Percentiles rank a stretch among this genome's conserved stretches.
Conservation (phyloP, 1,140 invertebrate species). For the Probaryconus sp. region DNA sequence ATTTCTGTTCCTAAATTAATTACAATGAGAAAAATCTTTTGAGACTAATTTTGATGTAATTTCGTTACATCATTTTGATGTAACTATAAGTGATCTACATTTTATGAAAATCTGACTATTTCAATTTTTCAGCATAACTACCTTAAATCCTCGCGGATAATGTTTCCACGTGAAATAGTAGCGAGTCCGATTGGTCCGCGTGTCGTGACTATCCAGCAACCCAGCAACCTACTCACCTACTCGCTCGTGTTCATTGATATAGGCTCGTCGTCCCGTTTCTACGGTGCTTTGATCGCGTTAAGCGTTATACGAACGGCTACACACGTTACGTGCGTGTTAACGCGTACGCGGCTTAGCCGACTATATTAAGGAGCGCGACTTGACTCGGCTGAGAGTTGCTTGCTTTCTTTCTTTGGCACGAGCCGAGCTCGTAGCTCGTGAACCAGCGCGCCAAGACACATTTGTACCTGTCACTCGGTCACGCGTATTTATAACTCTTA, state of each 20-base stretch:
- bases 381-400: too few species aligned
- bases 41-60: too few species aligned
- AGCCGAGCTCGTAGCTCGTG: slow-evolving; percentile 43
- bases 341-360: slow-evolving; percentile 24
- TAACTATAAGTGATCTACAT: too few species aligned
- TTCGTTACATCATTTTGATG: too few species aligned
- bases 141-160: too few species aligned
- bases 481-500: slow-evolving; percentile 24
- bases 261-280: slow-evolving; percentile 37
- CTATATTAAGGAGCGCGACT: slow-evolving; percentile 38
- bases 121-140: too few species aligned
- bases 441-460: slow-evolving; percentile 33
- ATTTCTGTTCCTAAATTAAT: too few species aligned
- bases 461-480: slow-evolving; percentile 36
- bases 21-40: too few species aligned
- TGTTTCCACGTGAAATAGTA: too few species aligned
- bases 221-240: slow-evolving; percentile 50
- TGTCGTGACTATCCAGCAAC: slow-evolving; percentile 33
- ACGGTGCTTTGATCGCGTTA: slow-evolving; percentile 50
- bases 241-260: slow-evolving; percentile 39
- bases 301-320: slow-evolving; percentile 12
- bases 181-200: not conserved
- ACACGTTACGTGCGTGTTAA: slow-evolving; percentile 26
- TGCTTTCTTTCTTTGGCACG: slow-evolving; percentile 33
- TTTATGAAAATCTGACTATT: too few species aligned